phyloP scores from a whole-genome alignment of 2,888 invertebrate species.

The Plagiodera versicolora region DNA sequence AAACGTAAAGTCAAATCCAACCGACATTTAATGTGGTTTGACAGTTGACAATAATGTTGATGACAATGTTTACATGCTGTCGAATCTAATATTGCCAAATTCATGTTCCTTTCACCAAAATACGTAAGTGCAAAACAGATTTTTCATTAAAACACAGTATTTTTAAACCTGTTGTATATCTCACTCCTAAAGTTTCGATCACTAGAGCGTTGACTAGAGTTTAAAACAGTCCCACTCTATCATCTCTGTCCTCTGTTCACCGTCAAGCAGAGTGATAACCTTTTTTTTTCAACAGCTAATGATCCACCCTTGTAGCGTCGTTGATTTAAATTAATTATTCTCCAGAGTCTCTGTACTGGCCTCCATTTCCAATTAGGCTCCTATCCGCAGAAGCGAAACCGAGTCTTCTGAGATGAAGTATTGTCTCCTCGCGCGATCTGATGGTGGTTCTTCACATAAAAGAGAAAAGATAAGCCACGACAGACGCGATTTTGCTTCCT shows the following conservation, averaged over 20 bases:
- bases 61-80: no score
- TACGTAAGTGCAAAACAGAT: no score
- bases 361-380: conserved; percentile 43
- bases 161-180: no score
- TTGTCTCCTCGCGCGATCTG: conserved; percentile 48
- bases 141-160: no score
- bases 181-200: no score
- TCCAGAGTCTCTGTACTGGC: conserved; percentile 26
- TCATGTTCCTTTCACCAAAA: no score
- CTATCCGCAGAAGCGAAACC: conserved; percentile 27
- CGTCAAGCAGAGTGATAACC: conserved; percentile 18
- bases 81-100: no score
- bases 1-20: no score
- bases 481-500: conserved; percentile 43
- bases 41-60: no score
- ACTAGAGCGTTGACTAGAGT: neutral
- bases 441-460: conserved; percentile 48
- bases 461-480: conserved; percentile 49
- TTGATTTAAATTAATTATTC: conserved; percentile 26
- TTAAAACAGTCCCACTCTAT: neutral
- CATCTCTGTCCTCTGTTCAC: neutral
- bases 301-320: conserved; percentile 23
- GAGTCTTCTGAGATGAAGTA: conserved; percentile 45
- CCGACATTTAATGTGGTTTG: no score
- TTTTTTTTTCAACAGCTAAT: conserved; percentile 20